These are phyloP conservation scores for Maconellicoccus hirsutus DNA, from an alignment of 1,140 invertebrate genomes.

Conservation along the genomic window DNA sequence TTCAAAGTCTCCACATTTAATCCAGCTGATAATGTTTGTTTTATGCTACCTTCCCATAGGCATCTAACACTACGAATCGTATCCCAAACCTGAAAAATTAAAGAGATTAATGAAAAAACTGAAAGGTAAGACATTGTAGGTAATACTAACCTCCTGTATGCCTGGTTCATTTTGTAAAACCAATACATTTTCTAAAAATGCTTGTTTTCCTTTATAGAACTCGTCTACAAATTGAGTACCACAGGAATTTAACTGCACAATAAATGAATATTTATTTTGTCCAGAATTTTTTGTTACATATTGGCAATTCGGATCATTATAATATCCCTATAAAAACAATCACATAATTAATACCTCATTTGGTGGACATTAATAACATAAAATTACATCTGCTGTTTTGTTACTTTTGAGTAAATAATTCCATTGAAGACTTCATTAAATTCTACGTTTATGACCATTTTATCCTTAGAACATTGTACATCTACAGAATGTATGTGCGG, in stretches of 20 bases:
- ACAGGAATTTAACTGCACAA: conserved; percentile 60
- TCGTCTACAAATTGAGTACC: conserved; percentile 70
- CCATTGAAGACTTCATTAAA: conserved; percentile 65
- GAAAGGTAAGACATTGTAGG: no score
- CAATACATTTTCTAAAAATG: conserved; percentile 67
- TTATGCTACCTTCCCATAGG: conserved; percentile 67
- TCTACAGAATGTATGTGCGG: conserved; percentile 63
- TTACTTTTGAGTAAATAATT: conserved; percentile 66
- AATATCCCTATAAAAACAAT: conserved; percentile 46
- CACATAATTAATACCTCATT: not conserved
- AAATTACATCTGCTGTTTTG: not conserved
- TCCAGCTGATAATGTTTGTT: conserved; percentile 57
- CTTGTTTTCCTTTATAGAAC: conserved; percentile 56
- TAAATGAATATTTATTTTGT: conserved; percentile 57
- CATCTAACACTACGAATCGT: conserved; percentile 63
- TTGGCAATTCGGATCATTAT: conserved; percentile 52
- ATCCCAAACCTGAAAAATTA: conserved; percentile 52
- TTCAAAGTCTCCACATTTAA: conserved; percentile 67
- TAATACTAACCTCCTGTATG: conserved; percentile 52
- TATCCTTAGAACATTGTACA: conserved; percentile 64
- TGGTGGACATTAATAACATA: not conserved
- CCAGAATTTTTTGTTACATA: conserved; percentile 60
- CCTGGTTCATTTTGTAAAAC: conserved; percentile 67
- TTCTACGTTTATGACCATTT: conserved; percentile 69
- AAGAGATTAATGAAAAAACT: no score